Evolutionary conservation across 2,797 vertebrate genomes (phyloP).

Genomic region (Gadopsis bispinosus): DNA sequence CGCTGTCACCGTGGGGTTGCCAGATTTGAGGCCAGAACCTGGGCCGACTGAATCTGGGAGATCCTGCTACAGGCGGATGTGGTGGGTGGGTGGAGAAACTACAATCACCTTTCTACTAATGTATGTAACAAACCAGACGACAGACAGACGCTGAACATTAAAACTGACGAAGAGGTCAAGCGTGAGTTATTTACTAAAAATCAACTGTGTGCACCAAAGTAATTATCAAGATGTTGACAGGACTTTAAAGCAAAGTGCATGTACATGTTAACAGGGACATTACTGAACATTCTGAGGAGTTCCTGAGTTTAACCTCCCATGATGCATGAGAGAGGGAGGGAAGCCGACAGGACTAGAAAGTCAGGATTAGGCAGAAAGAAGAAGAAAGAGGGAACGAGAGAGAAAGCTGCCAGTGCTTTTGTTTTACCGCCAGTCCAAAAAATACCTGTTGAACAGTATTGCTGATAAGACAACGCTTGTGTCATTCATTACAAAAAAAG

Average conservation of each 20-base stretch:
- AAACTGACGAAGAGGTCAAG: neutral
- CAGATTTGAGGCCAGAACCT: neutral
- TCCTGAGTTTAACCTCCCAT: slow-evolving; percentile 95
- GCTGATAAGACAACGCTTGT: slow-evolving; percentile 92
- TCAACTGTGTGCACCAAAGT: neutral
- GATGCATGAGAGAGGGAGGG: slow-evolving; percentile 85
- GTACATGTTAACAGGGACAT: slow-evolving; percentile 80
- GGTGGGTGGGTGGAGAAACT: neutral
- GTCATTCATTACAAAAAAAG: slow-evolving; percentile 84
- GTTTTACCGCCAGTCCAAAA: slow-evolving; percentile 85
- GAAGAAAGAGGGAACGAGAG: slow-evolving; percentile 38
- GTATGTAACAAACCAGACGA: neutral
- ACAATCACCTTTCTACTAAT: neutral
- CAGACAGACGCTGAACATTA: neutral
- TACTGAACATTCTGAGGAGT: slow-evolving; percentile 94
- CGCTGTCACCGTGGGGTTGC: neutral
- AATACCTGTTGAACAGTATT: slow-evolving; percentile 92
- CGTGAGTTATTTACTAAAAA: neutral
- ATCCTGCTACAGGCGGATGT: neutral
- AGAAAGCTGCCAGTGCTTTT: slow-evolving; percentile 79
- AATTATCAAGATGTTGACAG: slow-evolving; percentile 51
- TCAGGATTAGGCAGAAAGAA: slow-evolving; percentile 39
- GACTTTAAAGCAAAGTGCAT: slow-evolving; percentile 73
- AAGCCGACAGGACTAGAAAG: slow-evolving; percentile 55
- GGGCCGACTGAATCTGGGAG: neutral